Conservation (phyloP, 2,797 vertebrate species). For the Nyctalus aviator region DNA sequence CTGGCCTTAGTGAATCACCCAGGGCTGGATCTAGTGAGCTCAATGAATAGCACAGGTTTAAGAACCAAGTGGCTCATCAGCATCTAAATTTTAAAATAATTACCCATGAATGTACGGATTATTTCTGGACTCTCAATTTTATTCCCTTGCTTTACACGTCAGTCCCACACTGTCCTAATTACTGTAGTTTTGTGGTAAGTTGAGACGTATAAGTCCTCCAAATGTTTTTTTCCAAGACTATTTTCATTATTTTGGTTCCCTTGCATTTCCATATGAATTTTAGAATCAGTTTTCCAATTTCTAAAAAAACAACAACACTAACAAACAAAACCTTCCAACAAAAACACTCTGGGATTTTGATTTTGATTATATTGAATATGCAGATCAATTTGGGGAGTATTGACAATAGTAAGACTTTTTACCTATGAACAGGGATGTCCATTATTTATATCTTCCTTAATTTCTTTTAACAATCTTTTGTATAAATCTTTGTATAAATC, state of each 20-base stretch:
- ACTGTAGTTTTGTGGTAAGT: background rate
- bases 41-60: background rate
- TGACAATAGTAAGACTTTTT: background rate
- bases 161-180: background rate
- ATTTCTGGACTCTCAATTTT: background rate
- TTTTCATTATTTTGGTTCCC: background rate
- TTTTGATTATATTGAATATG: background rate
- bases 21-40: background rate
- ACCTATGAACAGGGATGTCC: background rate
- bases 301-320: background rate
- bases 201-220: background rate
- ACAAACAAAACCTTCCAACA: background rate
- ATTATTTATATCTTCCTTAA: background rate
- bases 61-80: background rate
- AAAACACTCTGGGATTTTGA: background rate
- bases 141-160: background rate
- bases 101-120: background rate
- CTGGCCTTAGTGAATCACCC: background rate
- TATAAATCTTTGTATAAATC: too few species aligned
- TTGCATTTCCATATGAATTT: slow-evolving; percentile 25
- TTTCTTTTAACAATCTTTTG: background rate
- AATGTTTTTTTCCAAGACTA: background rate
- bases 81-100: background rate
- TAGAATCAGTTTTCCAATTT: background rate
- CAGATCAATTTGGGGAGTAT: background rate